A percentile compares a stretch with the other conserved stretches of the same genome.
Evolutionary conservation across 2,113 vertebrate species (phyloP).

Genomic region (Nesospiza acunhae): DNA sequence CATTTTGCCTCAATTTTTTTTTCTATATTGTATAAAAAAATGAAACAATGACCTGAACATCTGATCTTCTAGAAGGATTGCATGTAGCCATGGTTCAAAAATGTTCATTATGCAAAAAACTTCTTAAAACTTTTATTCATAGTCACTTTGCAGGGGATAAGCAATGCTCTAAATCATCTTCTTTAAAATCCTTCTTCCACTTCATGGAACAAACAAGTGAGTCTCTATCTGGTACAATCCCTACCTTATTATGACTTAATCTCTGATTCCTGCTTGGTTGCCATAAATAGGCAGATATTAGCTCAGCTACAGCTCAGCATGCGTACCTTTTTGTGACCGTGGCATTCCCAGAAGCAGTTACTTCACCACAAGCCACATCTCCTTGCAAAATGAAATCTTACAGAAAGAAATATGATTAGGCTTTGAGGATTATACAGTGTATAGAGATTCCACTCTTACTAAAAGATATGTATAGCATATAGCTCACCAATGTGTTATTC

Average conservation of each 20-base stretch:
- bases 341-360: neutral
- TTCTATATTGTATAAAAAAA: neutral
- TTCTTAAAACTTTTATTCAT: neutral
- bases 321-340: constrained; percentile 6
- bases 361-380: constrained; percentile 25
- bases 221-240: constrained; percentile 10
- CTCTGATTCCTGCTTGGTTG: constrained; percentile 21
- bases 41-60: neutral
- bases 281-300: constrained; percentile 48
- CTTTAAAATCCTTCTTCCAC: neutral
- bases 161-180: neutral
- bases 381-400: neutral
- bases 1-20: neutral
- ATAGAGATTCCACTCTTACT: neutral
- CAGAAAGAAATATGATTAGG: neutral
- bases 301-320: constrained; percentile 30
- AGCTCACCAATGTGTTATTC: neutral
- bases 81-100: neutral
- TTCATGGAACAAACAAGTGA: constrained; percentile 3
- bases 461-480: neutral
- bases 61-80: neutral
- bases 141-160: neutral
- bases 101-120: neutral
- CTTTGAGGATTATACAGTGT: neutral
- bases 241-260: constrained; percentile 47